These are phyloP conservation scores for Dissostichus mawsoni DNA, from an alignment of 2,113 vertebrate genomes.

Conservation along the genomic window DNA sequence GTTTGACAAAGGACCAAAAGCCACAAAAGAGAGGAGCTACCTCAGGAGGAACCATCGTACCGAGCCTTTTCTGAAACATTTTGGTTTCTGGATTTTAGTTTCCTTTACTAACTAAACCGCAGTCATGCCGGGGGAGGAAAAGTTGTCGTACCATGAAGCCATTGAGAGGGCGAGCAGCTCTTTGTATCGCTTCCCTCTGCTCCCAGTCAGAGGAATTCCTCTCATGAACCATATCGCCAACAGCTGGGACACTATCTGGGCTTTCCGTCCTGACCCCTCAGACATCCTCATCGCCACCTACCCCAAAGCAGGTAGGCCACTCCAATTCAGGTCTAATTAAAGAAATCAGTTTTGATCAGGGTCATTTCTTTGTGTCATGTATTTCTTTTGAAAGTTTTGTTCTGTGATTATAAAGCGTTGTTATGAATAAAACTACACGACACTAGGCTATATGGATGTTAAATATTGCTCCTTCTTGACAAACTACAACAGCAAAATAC, in stretches of 20 bases:
- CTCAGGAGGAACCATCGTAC: background rate
- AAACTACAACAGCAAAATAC: no score
- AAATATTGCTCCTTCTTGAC: no score
- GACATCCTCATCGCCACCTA: constrained; percentile 88
- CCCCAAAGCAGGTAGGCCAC: constrained; percentile 83
- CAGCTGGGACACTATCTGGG: constrained; percentile 79
- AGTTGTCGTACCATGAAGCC: constrained; percentile 59
- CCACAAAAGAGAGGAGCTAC: constrained; percentile 7
- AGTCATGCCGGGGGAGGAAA: constrained; percentile 60
- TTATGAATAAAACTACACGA: no score
- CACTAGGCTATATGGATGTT: no score
- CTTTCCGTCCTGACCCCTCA: constrained; percentile 82
- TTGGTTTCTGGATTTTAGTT: background rate
- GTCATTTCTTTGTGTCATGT: background rate
- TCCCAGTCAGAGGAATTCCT: constrained; percentile 73
- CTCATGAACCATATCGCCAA: constrained; percentile 77
- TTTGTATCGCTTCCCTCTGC: constrained; percentile 76
- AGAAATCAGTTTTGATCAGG: no score
- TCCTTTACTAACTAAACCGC: background rate
- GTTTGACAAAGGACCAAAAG: constrained; percentile 26
- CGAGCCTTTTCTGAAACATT: background rate
- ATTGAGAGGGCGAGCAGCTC: constrained; percentile 51
- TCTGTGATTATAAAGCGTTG: no score
- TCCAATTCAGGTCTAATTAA: background rate
- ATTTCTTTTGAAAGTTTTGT: background rate